Base-by-base conservation (phyloP, 2,797 vertebrate species). In the Pygocentrus nattereri region DNA sequence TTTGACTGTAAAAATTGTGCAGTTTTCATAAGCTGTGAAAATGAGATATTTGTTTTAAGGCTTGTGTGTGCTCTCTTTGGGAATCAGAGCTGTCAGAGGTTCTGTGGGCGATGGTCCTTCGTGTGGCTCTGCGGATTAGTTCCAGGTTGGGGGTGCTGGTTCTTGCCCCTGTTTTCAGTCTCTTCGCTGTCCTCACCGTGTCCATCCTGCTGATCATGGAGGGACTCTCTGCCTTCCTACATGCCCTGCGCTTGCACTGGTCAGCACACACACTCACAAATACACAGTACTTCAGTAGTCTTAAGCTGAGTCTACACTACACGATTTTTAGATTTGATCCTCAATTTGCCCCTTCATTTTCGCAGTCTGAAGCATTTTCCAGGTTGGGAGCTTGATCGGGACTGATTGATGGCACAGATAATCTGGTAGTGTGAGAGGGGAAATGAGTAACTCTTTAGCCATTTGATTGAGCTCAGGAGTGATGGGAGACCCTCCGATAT, bases 191-290 rank as follows among this genome's bases (percentile, higher is more conserved):
- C 11, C 89, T 99, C 74, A 99, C 98, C 0, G 89, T 99, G 78
- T 95, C 95, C 88, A 98, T 99, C 90, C 96, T 99, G 18, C 89
- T 99, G 18, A 82, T 99, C 88, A 99, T 99, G 98, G 98, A 99
- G 90, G 98, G 98, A 3, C 94, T 99, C 19, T 99, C 98, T 0
- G 98, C 98, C 2, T 99, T 99, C 89, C 96, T 99, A 18, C 98
- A 99, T 0, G 98, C 98, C 25, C 92, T 99, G 68, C 95, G 98
- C 85, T 96, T 99, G 85, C 98, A 99, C 88, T 99, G 98, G 98
- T 99, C 88, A 87, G 94, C 88, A 12, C 6, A 69, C 7, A 13
- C 65, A 74, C 67, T 58, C 62, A 49, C 50, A 64, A 41, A 70
- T 8, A 75, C 0, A 44, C 11, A 44, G 5, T 38, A 38, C 8